Evolutionary conservation across 1,140 invertebrate species (phyloP).

Genomic region (Drosophila mayri): DNA sequence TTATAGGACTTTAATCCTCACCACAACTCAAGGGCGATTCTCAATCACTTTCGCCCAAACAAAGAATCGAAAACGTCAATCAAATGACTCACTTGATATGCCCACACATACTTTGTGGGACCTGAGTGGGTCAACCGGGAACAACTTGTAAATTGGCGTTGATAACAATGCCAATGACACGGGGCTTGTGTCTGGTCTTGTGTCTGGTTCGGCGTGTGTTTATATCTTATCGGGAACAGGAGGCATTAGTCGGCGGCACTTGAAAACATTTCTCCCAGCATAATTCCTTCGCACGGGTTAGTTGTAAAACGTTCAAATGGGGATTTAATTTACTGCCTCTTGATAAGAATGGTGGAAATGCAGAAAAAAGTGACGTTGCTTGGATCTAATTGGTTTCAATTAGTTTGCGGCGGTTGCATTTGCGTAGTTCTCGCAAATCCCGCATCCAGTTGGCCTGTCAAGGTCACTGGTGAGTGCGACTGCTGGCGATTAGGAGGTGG

Average conservation of each 20-base stretch:
- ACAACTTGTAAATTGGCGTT: conserved; percentile 37
- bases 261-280: conserved; percentile 11
- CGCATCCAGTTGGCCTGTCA: conserved; percentile 29
- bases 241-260: conserved; percentile 5
- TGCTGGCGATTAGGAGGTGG: conserved; percentile 19
- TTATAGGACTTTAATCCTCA: background rate
- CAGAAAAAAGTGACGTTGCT: conserved; percentile 34
- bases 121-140: conserved; percentile 42
- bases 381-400: conserved; percentile 57
- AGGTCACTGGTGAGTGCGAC: conserved; percentile 48
- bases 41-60: conserved; percentile 2
- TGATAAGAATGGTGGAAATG: conserved; percentile 33
- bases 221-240: conserved; percentile 39
- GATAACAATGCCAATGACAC: conserved; percentile 46
- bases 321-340: conserved; percentile 12
- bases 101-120: conserved; percentile 5
- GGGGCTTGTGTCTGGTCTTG: conserved; percentile 25
- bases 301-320: conserved; percentile 31
- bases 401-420: conserved; percentile 53
- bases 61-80: conserved; percentile 13
- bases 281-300: conserved; percentile 18
- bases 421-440: conserved; percentile 45
- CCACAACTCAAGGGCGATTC: background rate
- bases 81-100: conserved; percentile 29
- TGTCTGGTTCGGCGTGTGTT: conserved; percentile 15